These are phyloP conservation scores for Anagrus nilaparvatae DNA, from an alignment of 1,140 invertebrate genomes.

Conservation along the genomic window DNA sequence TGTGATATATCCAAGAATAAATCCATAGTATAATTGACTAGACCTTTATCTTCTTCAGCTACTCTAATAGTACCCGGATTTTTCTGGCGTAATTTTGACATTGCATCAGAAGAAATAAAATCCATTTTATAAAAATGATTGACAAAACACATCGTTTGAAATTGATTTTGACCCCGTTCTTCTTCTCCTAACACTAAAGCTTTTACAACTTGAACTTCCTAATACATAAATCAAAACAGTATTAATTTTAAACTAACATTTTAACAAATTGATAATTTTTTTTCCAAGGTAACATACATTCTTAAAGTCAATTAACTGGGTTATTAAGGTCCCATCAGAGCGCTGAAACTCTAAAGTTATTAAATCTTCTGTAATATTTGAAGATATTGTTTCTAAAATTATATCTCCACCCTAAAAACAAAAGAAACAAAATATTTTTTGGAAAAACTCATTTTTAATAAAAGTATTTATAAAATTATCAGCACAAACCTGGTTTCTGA, in stretches of 20 bases:
- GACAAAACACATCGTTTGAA: slow-evolving; percentile 87
- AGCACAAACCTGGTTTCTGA: slow-evolving; percentile 53
- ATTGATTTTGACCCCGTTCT: slow-evolving; percentile 79
- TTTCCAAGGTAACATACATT: slow-evolving; percentile 63
- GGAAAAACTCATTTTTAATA: slow-evolving; percentile 6
- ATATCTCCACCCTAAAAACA: slow-evolving; percentile 76
- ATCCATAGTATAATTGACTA: slow-evolving; percentile 71
- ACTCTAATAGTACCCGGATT: slow-evolving; percentile 54
- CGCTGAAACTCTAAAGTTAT: slow-evolving; percentile 81
- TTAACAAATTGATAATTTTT: too few relatives aligned
- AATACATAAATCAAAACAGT: slow-evolving; percentile 24
- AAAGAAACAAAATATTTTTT: slow-evolving; percentile 9
- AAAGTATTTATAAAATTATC: not conserved
- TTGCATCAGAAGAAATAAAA: slow-evolving; percentile 91
- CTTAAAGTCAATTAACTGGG: slow-evolving; percentile 87
- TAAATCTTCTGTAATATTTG: slow-evolving; percentile 82
- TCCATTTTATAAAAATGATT: slow-evolving; percentile 82
- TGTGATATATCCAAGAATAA: slow-evolving; percentile 60
- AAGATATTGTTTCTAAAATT: slow-evolving; percentile 80
- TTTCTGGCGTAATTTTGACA: slow-evolving; percentile 93
- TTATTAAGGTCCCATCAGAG: slow-evolving; percentile 82
- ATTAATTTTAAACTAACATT: slow-evolving; percentile 3
- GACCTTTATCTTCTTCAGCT: slow-evolving; percentile 80
- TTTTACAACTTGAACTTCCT: slow-evolving; percentile 90
- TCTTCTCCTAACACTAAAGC: slow-evolving; percentile 90